Conservation (phyloP, 23 tunicate species). For the Phallusia fumigata region DNA sequence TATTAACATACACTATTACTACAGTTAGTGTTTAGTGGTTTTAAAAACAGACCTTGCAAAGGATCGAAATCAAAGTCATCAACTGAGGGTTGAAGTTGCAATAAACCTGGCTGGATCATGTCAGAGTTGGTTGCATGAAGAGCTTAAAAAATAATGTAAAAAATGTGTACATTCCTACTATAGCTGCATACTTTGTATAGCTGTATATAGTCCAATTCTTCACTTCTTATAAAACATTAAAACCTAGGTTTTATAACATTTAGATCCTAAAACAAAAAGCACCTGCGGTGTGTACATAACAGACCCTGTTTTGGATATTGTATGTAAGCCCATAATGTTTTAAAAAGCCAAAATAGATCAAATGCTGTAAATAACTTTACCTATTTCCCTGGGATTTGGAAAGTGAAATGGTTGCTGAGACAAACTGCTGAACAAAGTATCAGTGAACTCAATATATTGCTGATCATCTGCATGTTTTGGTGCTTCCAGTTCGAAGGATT, state of each 20-base stretch:
- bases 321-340: no score
- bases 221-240: no score
- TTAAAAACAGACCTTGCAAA: conserved; percentile 43
- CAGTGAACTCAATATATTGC: conserved; percentile 45
- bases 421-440: conserved; percentile 68
- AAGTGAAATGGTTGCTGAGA: conserved; percentile 86
- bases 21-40: no score
- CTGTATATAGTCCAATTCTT: no score
- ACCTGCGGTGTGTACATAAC: no score
- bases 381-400: conserved; percentile 92
- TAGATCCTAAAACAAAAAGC: no score
- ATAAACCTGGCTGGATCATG: conserved; percentile 92
- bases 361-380: conserved; percentile 11
- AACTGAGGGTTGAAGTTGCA: conserved; percentile 85
- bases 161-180: no score
- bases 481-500: neutral
- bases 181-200: no score
- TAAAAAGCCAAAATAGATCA: no score
- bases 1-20: no score
- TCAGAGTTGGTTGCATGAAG: conserved; percentile 91
- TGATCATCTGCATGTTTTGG: conserved; percentile 27
- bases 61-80: conserved; percentile 90
- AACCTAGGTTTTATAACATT: no score
- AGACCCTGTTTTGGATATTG: no score
- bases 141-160: conserved; percentile 23